phyloP scores from a whole-genome alignment of 2,113 vertebrate genomes.

The Ptilonorhynchus violaceus region DNA sequence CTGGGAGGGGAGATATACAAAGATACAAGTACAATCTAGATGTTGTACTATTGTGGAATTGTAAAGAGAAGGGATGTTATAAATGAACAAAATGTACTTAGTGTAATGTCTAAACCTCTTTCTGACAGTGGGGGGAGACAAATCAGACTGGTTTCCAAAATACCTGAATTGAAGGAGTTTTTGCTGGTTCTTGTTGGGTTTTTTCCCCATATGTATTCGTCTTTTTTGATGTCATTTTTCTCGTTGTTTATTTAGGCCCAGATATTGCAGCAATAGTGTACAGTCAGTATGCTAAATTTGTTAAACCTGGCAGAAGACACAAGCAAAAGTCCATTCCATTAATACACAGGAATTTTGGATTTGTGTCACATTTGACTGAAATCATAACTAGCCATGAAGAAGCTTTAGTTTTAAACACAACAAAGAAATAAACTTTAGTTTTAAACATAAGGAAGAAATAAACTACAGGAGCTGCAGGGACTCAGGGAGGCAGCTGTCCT shows the following conservation, averaged over 20 bases:
- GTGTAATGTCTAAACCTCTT: not conserved
- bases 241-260: not conserved
- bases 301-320: not conserved
- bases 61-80: not conserved
- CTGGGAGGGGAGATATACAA: not conserved
- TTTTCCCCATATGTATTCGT: not conserved
- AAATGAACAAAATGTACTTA: not conserved
- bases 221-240: not conserved
- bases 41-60: not conserved
- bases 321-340: not conserved
- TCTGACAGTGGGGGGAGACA: not conserved
- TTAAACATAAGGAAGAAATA: not conserved
- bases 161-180: fast-evolving
- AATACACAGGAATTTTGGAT: not conserved
- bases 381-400: not conserved
- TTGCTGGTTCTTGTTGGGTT: not conserved
- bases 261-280: not conserved
- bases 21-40: not conserved
- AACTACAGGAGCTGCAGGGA: not conserved
- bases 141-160: not conserved
- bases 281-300: not conserved
- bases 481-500: not conserved
- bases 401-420: not conserved
- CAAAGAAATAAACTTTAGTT: not conserved
- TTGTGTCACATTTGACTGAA: not conserved